phyloP scores from a whole-genome alignment of 1,140 invertebrate species.

The Ceratitis capitata region DNA sequence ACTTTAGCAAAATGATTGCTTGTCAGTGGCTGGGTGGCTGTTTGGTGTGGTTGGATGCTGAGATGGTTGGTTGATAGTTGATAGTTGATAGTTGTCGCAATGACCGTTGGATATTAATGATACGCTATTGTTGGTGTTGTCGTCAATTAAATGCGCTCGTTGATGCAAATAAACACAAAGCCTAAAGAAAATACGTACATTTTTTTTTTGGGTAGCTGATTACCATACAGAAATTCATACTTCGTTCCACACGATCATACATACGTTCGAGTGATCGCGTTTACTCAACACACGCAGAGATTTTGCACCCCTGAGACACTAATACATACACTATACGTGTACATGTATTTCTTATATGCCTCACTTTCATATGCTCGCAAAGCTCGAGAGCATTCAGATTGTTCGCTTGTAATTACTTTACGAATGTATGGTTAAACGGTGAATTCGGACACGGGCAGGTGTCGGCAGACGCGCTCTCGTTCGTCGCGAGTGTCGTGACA shows the following conservation, averaged over 20 bases:
- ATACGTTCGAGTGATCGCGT: not conserved
- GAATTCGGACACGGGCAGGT: conserved; percentile 11
- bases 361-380: not conserved
- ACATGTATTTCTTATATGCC: not conserved
- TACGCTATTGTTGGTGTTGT: not conserved
- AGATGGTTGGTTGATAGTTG: too few species aligned
- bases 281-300: conserved; percentile 1
- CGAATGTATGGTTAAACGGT: not conserved
- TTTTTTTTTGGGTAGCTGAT: not conserved
- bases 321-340: not conserved
- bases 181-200: not conserved
- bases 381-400: not conserved
- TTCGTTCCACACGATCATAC: not conserved
- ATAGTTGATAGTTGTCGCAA: not conserved
- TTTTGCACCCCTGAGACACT: not conserved
- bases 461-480: not conserved
- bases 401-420: not conserved
- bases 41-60: too few species aligned
- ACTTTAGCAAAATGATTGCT: conserved; percentile 21
- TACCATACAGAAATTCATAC: too few species aligned
- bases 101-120: not conserved
- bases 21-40: not conserved
- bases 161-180: not conserved
- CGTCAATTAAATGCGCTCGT: conserved; percentile 16
- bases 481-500: not conserved